Percentiles rank a stretch among this genome's conserved stretches.
phyloP scores from a whole-genome alignment of 2,797 vertebrate genomes.

The Crocidura indochinensis region DNA sequence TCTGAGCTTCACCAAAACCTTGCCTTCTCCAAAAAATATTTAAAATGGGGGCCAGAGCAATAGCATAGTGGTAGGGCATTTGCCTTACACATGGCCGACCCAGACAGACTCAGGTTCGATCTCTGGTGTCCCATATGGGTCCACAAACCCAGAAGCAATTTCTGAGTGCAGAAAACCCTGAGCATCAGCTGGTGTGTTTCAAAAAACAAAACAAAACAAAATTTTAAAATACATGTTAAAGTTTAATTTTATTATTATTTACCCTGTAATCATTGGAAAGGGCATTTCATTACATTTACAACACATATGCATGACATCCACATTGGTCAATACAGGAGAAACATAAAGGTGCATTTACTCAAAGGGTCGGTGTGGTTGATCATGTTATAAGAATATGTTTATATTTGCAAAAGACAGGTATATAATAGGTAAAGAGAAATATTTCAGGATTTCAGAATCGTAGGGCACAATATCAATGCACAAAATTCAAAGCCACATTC shows the following conservation, averaged over 20 bases:
- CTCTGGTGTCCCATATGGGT: too few species aligned
- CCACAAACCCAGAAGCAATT: too few species aligned
- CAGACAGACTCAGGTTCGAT: too few species aligned
- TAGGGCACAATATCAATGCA: background rate
- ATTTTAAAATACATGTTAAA: background rate
- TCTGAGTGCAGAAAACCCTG: too few species aligned
- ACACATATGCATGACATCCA: background rate
- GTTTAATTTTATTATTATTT: background rate
- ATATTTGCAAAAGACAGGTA: background rate
- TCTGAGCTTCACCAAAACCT: too few species aligned
- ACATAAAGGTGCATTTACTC: background rate
- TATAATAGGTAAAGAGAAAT: background rate
- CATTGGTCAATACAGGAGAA: background rate
- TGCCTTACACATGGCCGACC: too few species aligned
- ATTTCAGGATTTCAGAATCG: background rate
- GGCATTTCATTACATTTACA: background rate
- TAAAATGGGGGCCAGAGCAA: too few species aligned
- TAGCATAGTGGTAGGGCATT: too few species aligned
- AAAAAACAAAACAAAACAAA: too few species aligned
- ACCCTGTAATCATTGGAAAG: background rate
- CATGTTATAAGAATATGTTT: background rate
- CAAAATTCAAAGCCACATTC: background rate
- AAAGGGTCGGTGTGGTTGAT: rapidly evolving
- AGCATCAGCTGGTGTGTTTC: too few species aligned
- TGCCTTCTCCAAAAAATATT: too few species aligned